Base-by-base conservation (phyloP, 2,888 invertebrate species). In the Odontocolon sp. region DNA sequence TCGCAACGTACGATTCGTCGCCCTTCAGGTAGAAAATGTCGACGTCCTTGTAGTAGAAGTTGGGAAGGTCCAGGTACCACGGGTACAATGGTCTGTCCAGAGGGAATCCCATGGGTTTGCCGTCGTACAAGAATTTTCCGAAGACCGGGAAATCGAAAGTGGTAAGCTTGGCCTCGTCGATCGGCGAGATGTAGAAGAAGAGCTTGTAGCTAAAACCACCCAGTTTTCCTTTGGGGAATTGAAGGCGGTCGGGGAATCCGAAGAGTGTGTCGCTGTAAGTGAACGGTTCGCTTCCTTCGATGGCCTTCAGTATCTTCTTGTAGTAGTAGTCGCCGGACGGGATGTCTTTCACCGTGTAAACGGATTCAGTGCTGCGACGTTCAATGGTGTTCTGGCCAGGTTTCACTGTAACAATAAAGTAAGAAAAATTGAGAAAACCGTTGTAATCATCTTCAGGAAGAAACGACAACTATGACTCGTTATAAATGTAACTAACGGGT, bases 121-220 rank as follows among this genome's bases (percentile, higher is more conserved):
- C 91, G 83, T 93, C 93, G 69, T 82, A 78, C 14, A 74, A 57
- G 2, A 78, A 9, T 40, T 85, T 86, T 73, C 92, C 91, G 80
- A 93, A 91, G 68, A 92, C 76, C 31, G 91, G 87, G 14, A 92
- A 87, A 78, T 93, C 92, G 83, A 87, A 91, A 26, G 90, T 90
- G 16, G 86, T 85, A 1, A 90, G 85, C 47, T 91, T 90, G 40
- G 92, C 91, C 45, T 92, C 92, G 28, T 90, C 91, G 87, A 92
- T 89, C 42, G 93, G 93, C 23, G 92, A 91, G 71, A 95, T 91
- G 89, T 92, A 92, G 81, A 93, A 93, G 91, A 93, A 92, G 78
- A 95, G 88, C 79, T 93, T 91, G 91, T 92, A 94, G 11, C 92
- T 92, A 93, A 94, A 93, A 70, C 95, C 95, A 47, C 92, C 93